These are phyloP conservation scores for Acanthosepion pharaonis DNA, from an alignment of 2,888 invertebrate species.

Conservation along the genomic window DNA sequence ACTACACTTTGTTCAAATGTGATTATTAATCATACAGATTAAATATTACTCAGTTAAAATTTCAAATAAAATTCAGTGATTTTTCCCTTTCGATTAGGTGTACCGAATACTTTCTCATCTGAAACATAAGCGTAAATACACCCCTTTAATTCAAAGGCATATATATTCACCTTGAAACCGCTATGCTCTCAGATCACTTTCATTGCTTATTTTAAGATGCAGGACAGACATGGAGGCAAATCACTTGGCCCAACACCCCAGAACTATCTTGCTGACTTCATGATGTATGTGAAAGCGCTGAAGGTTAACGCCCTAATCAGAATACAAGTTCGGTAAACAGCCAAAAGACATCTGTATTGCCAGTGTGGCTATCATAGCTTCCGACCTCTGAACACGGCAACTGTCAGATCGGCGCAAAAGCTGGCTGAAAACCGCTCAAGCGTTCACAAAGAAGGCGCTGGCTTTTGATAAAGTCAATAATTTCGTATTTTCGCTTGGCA, in stretches of 20 bases:
- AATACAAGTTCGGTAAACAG: constrained; percentile 33
- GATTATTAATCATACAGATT: no score
- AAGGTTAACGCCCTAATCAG: constrained; percentile 6
- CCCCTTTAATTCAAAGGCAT: not conserved
- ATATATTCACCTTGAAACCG: not conserved
- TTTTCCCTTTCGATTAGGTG: no score
- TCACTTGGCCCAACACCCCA: not conserved
- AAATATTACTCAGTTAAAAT: no score
- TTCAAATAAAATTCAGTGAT: no score
- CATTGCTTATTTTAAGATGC: not conserved
- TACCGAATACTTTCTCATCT: no score
- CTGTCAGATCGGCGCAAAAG: constrained; percentile 11
- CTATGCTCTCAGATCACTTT: no score
- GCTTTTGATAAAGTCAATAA: not conserved
- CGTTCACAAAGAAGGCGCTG: not conserved
- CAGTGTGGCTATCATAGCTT: constrained; percentile 33
- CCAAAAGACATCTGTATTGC: constrained; percentile 33
- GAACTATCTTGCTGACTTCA: constrained; percentile 14
- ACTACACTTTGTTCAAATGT: no score
- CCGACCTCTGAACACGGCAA: constrained; percentile 14
- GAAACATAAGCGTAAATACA: no score
- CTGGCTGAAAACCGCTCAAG: not conserved
- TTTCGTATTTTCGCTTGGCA: constrained; percentile 8
- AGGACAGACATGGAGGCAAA: not conserved
- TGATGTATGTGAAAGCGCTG: not conserved